Evolutionary conservation across 1,140 invertebrate genomes (phyloP), one percentile per base, ranked within the genome.

Genomic region (Nylanderia fulva): DNA sequence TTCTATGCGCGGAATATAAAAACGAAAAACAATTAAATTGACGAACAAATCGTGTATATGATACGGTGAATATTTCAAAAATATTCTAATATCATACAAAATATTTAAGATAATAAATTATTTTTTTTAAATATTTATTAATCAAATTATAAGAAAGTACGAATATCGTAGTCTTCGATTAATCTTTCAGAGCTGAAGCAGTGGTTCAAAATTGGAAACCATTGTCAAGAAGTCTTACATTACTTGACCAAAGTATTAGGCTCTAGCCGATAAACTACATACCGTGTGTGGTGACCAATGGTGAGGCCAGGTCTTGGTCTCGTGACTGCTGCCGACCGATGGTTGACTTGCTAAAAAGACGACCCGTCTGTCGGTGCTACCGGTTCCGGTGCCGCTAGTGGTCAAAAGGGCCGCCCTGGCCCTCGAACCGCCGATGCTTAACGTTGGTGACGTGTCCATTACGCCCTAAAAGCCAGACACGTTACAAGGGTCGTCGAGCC

Each of bases 211-310:
- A 60, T 60, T 75, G n/a, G 2, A 29, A 77, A 15, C 3, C 24
- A 48, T 64, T 33, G 18, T 77, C 8, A 15, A 64, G 64, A 75
- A 42, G 9, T 61, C 36, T 48, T 48, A 48, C 15, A 48, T 48
- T 48, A 52, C n/a, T 36, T 9, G 13, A 48, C 5, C 5, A 8
- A 24, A 42, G 27, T 36, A 42, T n/a, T 36, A 66, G 27, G 13
- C n/a, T 52, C 33, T 79, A 29, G 21, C 13, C 21, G 39, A 69
- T 66, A 39, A 84, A 79, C 61, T 64, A 92, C 93, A 93, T 75
- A 94, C 94, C 93, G 92, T 91, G 66, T 93, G 92, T n/a, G 94
- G 94, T 7, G 94, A 94, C 94, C 94, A 95, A 75, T 95, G 92
- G 88, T 95, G 94, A 45, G 94, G 94, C 94, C 94, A 95, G 56